Conservation (phyloP, 2,888 invertebrate species). For the Cheilosia variabilis region DNA sequence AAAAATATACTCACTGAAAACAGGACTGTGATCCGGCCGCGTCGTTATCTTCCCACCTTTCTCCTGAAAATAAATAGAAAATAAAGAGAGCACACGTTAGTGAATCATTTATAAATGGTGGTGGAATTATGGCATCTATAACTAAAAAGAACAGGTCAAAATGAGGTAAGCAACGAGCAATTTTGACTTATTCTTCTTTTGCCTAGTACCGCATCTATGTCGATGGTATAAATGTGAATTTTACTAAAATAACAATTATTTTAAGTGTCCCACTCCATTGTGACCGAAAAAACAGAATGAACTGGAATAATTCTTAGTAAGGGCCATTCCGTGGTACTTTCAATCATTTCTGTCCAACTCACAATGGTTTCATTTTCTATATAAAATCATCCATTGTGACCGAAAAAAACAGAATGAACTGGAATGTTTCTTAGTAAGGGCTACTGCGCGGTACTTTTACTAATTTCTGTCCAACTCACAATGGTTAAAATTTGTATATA, state of each 20-base stretch:
- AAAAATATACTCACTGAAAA: constrained; percentile 90
- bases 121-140: constrained; percentile 7
- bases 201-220: constrained; percentile 19
- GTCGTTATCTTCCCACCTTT: constrained; percentile 93
- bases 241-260: neutral
- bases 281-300: no score
- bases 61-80: constrained; percentile 86
- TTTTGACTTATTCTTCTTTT: constrained; percentile 20
- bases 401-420: no score
- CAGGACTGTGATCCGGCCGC: constrained; percentile 94
- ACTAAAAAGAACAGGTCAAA: constrained; percentile 24
- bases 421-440: no score
- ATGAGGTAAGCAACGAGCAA: neutral
- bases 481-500: no score
- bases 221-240: constrained; percentile 18
- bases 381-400: no score
- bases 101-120: neutral
- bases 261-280: no score
- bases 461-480: no score
- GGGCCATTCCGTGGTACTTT: no score
- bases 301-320: no score
- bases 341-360: no score
- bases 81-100: constrained; percentile 41
- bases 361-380: no score
- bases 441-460: no score